phyloP scores from a whole-genome alignment of 2,888 invertebrate genomes.

The Mesopsocus fuscifrons region DNA sequence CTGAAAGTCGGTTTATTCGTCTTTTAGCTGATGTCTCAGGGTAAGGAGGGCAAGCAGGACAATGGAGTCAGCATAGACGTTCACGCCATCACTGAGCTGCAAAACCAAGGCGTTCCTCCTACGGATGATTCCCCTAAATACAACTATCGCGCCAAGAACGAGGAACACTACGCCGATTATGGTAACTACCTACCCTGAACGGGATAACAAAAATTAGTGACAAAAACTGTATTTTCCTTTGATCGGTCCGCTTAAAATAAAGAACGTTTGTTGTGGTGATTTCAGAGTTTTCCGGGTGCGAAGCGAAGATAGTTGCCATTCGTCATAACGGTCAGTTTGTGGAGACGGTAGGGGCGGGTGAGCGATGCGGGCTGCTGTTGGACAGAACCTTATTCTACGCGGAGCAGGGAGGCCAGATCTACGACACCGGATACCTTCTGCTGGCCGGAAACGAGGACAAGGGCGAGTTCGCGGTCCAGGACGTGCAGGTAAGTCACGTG shows the following conservation, averaged over 20 bases:
- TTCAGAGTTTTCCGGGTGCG: constrained; percentile 45
- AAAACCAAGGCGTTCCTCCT: constrained; percentile 48
- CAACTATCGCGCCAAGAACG: constrained; percentile 45
- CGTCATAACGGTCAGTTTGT: constrained; percentile 70
- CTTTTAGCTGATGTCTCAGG: constrained; percentile 58
- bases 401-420: constrained; percentile 97
- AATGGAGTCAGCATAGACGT: constrained; percentile 83
- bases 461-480: neutral
- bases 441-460: constrained; percentile 55
- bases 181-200: constrained; percentile 25
- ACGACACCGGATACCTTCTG: constrained; percentile 81
- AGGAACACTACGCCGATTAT: constrained; percentile 51
- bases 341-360: constrained; percentile 55
- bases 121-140: constrained; percentile 92
- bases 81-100: constrained; percentile 82
- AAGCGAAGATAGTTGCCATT: constrained; percentile 62
- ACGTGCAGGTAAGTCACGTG: constrained; percentile 1
- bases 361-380: constrained; percentile 80
- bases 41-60: constrained; percentile 57
- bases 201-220: too few species aligned
- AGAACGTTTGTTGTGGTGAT: too few species aligned
- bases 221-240: too few species aligned
- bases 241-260: constrained; percentile 1
- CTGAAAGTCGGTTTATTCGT: constrained; percentile 3
- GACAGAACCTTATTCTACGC: constrained; percentile 94